A percentile compares a stretch with the other conserved stretches of the same genome.
phyloP scores from a whole-genome alignment of 1,140 invertebrate genomes.

The Trichonephila inaurata region DNA sequence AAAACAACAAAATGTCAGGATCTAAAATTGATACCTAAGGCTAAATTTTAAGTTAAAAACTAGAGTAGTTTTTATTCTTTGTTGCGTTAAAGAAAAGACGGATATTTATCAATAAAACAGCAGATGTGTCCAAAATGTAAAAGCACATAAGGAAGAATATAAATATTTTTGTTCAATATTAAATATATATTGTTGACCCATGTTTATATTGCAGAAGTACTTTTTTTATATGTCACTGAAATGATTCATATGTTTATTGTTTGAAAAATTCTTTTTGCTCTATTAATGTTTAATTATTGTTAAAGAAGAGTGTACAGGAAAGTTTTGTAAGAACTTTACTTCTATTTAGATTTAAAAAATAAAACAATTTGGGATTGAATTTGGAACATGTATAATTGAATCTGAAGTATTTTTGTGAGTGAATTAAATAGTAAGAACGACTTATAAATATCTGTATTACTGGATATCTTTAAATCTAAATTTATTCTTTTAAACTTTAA shows the following conservation, averaged over 20 bases:
- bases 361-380: no score
- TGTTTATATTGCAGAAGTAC: neutral
- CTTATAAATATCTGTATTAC: no score
- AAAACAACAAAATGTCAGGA: conserved; percentile 68
- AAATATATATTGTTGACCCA: conserved; percentile 5
- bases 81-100: conserved; percentile 24
- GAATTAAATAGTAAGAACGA: no score
- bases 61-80: conserved; percentile 43
- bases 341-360: no score
- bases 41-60: conserved; percentile 70
- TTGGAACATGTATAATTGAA: no score
- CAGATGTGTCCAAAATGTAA: conserved; percentile 55
- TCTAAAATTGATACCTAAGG: conserved; percentile 73
- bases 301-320: no score
- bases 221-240: neutral
- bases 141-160: neutral
- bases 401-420: no score
- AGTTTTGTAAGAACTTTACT: no score
- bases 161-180: conserved; percentile 2
- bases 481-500: no score
- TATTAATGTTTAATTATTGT: no score
- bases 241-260: neutral
- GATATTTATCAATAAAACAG: conserved; percentile 61
- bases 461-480: no score
- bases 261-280: no score